These are phyloP conservation scores for Lissocephala sabroskyi DNA, from an alignment of 2,888 invertebrate species.

Conservation along the genomic window DNA sequence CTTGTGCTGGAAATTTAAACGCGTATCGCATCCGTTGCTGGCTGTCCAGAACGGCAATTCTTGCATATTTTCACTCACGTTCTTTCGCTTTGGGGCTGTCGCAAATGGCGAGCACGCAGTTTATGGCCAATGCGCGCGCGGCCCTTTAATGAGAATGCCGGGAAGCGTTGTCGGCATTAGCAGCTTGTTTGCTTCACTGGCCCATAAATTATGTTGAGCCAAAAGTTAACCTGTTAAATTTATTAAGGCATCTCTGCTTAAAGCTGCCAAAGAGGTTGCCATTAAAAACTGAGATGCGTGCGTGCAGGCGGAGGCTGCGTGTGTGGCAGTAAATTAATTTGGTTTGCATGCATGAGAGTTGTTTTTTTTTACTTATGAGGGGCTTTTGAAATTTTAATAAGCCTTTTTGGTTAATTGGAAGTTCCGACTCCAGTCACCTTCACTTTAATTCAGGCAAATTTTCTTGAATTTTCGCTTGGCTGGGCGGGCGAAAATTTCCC, in stretches of 20 bases:
- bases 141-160: too few relatives aligned
- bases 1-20: too few relatives aligned
- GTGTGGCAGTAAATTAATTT: background rate
- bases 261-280: background rate
- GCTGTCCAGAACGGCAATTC: too few relatives aligned
- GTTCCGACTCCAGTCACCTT: background rate
- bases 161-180: background rate
- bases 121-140: too few relatives aligned
- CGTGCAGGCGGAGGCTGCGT: background rate
- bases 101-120: too few relatives aligned
- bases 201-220: slow-evolving; percentile 55
- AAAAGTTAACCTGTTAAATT: slow-evolving; percentile 45
- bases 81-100: too few relatives aligned
- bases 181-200: background rate
- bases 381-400: background rate
- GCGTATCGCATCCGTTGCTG: too few relatives aligned
- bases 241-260: slow-evolving; percentile 22
- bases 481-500: too few relatives aligned
- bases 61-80: too few relatives aligned
- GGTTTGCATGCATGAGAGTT: background rate
- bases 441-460: too few relatives aligned
- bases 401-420: background rate
- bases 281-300: background rate
- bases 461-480: too few relatives aligned
- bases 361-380: too few relatives aligned